Conservation (phyloP, 2,797 vertebrate species). For the Halcyon leucocephala region DNA sequence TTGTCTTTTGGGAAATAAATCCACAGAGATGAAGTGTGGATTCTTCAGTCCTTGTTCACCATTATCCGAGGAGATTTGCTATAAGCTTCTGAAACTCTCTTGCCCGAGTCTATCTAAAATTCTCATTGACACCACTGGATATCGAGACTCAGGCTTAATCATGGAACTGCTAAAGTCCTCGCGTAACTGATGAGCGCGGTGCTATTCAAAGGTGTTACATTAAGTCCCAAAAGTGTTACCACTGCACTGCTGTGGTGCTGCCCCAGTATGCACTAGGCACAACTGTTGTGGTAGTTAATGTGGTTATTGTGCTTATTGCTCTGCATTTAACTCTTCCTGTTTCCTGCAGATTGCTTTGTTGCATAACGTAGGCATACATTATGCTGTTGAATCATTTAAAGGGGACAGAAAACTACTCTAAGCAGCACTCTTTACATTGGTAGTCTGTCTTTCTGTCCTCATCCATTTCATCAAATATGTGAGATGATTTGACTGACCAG, state of each 20-base stretch:
- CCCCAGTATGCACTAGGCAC: neutral
- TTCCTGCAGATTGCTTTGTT: neutral
- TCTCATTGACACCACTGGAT: neutral
- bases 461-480: neutral
- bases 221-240: neutral
- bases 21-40: neutral
- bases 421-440: neutral
- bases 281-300: neutral
- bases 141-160: neutral
- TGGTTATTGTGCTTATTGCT: neutral
- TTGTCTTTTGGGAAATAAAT: neutral
- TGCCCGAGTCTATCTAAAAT: neutral
- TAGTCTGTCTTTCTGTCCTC: neutral
- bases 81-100: neutral
- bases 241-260: neutral
- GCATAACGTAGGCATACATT: accelerated
- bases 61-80: neutral
- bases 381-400: neutral
- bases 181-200: neutral
- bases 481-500: neutral
- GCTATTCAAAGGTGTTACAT: neutral
- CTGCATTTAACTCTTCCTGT: neutral
- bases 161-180: neutral
- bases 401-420: neutral
- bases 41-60: neutral